Base-by-base conservation (phyloP, 2,888 invertebrate genomes). In the Tenthredo distinguenda region DNA sequence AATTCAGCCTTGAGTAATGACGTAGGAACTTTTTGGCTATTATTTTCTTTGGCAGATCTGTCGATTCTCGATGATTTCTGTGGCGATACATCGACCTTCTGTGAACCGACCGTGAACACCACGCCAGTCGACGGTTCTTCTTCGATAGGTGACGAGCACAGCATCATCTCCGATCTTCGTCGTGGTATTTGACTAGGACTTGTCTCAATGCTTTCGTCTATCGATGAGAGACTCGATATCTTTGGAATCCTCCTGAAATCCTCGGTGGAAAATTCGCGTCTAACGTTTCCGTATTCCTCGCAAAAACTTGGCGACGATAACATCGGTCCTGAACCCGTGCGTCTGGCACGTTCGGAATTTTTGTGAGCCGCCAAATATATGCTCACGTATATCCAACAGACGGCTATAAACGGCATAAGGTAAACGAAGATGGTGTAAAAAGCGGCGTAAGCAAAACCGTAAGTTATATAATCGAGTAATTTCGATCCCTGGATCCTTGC, bases 361-460 rank as follows among this genome's bases (percentile, higher is more conserved):
- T 96, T 95, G 88, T 96, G 96, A 9, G 97, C 97, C 10, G 97
- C 97, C 18, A 95, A 95, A 92, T 97, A 97, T 87, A 97, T 97
- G 87, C 96, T 95, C 37, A 96, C 94, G 92, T 97, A 97, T 92
- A 97, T 96, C 92, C 96, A 95, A 92, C 96, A 96, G 81, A 97
- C 96, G 31, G 95, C 95, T n/a, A 93, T 89, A 87, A 96, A 95
- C 0, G 96, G 96, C 3, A 94, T 90, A 55, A 95, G 89, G 87
- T 95, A 95, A 26, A 94, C 94, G 9, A 95, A 88, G 2, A 94
- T 87, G 55, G 94, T 93, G 89, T 94, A 95, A 2, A 91, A 88
- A 43, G 94, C 87, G 0, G 95, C 93, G 89, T 94, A 95, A 12
- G 94, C 88, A 7, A 94, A 91, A 79, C 94, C 94, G 87, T 94